phyloP scores from a whole-genome alignment of 2,113 vertebrate species.

The Aplodontia rufa region DNA sequence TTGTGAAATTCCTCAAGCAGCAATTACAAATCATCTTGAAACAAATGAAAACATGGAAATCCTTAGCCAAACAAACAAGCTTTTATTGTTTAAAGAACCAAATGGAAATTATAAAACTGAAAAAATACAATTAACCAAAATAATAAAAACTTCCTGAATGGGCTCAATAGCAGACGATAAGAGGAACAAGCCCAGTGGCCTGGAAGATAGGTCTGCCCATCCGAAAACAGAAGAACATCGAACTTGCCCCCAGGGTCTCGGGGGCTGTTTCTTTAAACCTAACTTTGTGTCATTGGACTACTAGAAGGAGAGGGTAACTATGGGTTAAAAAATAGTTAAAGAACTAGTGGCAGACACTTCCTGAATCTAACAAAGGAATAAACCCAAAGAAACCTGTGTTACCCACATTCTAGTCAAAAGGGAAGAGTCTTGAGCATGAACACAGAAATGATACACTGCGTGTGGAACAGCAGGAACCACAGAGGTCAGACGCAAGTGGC shows the following conservation, averaged over 20 bases:
- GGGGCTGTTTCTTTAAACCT: background rate
- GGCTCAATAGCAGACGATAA: background rate
- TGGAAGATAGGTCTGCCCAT: background rate
- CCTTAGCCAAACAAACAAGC: background rate
- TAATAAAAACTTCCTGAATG: background rate
- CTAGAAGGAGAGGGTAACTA: background rate
- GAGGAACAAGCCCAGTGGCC: background rate
- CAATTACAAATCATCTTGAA: background rate
- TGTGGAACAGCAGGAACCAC: too few species aligned
- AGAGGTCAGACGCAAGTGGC: too few species aligned
- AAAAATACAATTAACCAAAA: background rate
- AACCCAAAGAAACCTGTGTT: background rate
- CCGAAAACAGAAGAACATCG: background rate
- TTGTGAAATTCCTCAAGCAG: background rate
- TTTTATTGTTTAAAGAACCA: background rate
- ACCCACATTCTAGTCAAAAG: background rate
- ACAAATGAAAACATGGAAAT: background rate
- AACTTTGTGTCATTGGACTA: background rate
- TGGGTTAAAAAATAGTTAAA: background rate
- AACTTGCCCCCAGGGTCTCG: background rate
- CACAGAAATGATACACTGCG: background rate
- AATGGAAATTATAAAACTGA: background rate
- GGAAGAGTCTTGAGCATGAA: background rate
- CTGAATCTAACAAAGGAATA: background rate
- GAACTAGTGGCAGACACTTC: background rate